These are phyloP conservation scores for Laupala kohalensis DNA, from an alignment of 1,140 invertebrate genomes.

Conservation along the genomic window DNA sequence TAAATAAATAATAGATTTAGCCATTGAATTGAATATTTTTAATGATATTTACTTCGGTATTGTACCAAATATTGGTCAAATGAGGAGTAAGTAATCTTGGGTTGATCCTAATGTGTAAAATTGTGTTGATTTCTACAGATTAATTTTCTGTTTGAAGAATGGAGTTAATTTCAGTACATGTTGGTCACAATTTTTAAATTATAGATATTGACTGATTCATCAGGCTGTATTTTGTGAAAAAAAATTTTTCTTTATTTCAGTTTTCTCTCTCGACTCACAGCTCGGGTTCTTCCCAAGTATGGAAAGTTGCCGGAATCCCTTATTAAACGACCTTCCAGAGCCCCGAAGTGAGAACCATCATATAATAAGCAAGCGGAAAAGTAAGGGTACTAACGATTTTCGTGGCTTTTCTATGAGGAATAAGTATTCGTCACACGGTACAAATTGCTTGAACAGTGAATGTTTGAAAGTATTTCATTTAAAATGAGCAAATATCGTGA, in stretches of 20 bases:
- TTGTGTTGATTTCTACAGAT: too few species aligned
- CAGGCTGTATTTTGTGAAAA: background rate
- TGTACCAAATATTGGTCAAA: too few species aligned
- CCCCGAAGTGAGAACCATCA: conserved; percentile 31
- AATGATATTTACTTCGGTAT: too few species aligned
- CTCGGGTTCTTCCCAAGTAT: conserved; percentile 57
- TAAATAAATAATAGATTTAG: too few species aligned
- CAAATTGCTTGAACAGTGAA: background rate
- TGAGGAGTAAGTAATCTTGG: too few species aligned
- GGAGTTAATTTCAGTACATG: too few species aligned
- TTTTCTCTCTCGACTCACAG: conserved; percentile 57
- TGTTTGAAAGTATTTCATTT: background rate
- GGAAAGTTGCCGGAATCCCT: conserved; percentile 52
- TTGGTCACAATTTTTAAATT: too few species aligned
- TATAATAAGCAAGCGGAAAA: conserved; percentile 25
- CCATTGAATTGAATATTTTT: too few species aligned
- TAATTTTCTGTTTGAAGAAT: too few species aligned
- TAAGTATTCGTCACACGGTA: background rate
- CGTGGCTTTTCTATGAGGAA: background rate
- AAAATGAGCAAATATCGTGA: too few species aligned
- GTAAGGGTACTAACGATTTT: conserved; percentile 18
- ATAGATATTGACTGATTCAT: background rate
- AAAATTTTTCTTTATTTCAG: conserved; percentile 31
- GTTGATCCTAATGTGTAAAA: too few species aligned
- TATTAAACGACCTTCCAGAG: conserved; percentile 51